Evolutionary conservation across 30 jellyfish, hydroid and myxozoan species (phyloP), one percentile per base, ranked within the genome.

Genomic region (Chrysaora quinquecirrha): DNA sequence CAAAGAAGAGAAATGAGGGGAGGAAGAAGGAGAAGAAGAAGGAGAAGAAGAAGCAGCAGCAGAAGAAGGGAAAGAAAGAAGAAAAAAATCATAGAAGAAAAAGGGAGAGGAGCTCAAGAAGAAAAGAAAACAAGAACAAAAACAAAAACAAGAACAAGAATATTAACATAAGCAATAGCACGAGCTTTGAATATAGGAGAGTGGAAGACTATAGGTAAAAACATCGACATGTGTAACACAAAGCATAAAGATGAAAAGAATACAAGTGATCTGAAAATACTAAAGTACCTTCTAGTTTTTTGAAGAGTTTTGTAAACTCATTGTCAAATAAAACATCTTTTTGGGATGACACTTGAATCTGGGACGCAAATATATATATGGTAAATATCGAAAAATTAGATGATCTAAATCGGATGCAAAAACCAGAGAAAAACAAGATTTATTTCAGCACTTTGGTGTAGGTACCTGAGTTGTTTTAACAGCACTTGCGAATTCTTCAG

Each of bases 381-480:
- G n/a, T n/a, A n/a, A n/a, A n/a, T n/a, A n/a, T n/a, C n/a, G n/a
- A n/a, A n/a, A n/a, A n/a, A n/a, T n/a, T n/a, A n/a, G n/a, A n/a
- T n/a, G n/a, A n/a, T n/a, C n/a, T n/a, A n/a, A n/a, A n/a, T n/a
- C n/a, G n/a, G n/a, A n/a, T n/a, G n/a, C n/a, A n/a, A n/a, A n/a
- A n/a, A n/a, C n/a, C n/a, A n/a, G n/a, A n/a, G n/a, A n/a, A n/a
- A n/a, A n/a, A n/a, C n/a, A n/a, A n/a, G n/a, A n/a, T n/a, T n/a
- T n/a, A n/a, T n/a, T n/a, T n/a, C n/a, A n/a, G n/a, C n/a, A n/a
- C n/a, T n/a, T n/a, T n/a, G n/a, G n/a, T n/a, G n/a, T n/a, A n/a
- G n/a, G n/a, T 70, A 93, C 99, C 96, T 93, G 97, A 0, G 99
- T 93, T 29, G 96, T 83, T 64, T 93, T 93, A 11, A 90, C 97